phyloP scores from a whole-genome alignment of 2,113 vertebrate species.

The Chitala chitala region DNA sequence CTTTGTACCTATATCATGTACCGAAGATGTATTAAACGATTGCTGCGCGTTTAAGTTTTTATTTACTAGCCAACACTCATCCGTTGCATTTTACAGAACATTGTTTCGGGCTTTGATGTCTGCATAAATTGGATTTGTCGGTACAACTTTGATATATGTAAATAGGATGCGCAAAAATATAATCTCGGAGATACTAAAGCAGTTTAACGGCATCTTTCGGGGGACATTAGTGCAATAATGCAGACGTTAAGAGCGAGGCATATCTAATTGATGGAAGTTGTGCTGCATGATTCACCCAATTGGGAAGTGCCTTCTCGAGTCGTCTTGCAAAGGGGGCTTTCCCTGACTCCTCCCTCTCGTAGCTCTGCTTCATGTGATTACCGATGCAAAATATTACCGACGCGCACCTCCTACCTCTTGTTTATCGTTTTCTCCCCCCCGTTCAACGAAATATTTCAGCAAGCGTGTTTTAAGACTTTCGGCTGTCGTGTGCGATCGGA shows the following conservation, averaged over 20 bases:
- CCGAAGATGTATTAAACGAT: not conserved
- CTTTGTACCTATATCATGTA: constrained; percentile 11
- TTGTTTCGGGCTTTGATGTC: constrained; percentile 36
- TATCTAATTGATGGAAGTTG: constrained; percentile 18
- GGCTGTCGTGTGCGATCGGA: constrained; percentile 14
- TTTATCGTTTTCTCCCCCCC: constrained; percentile 33
- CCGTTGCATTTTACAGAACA: constrained; percentile 11
- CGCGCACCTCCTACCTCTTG: constrained; percentile 47
- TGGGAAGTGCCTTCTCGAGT: constrained; percentile 44
- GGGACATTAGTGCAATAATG: constrained; percentile 30
- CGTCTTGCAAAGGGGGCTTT: constrained; percentile 88
- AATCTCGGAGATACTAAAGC: not conserved
- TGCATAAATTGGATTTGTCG: constrained; percentile 40
- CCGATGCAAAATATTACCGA: constrained; percentile 41
- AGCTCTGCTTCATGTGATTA: constrained; percentile 61
- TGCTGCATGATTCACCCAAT: constrained; percentile 30
- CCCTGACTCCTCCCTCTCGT: constrained; percentile 86
- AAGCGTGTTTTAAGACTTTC: not conserved
- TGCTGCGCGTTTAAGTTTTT: not conserved
- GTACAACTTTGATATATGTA: not conserved
- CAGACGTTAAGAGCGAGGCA: constrained; percentile 27
- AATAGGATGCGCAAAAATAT: not conserved
- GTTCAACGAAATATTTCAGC: not conserved
- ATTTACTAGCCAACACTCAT: not conserved
- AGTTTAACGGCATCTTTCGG: constrained; percentile 7